These are phyloP conservation scores for Osmoderma eremita DNA, from an alignment of 2,888 invertebrate genomes.

Conservation along the genomic window DNA sequence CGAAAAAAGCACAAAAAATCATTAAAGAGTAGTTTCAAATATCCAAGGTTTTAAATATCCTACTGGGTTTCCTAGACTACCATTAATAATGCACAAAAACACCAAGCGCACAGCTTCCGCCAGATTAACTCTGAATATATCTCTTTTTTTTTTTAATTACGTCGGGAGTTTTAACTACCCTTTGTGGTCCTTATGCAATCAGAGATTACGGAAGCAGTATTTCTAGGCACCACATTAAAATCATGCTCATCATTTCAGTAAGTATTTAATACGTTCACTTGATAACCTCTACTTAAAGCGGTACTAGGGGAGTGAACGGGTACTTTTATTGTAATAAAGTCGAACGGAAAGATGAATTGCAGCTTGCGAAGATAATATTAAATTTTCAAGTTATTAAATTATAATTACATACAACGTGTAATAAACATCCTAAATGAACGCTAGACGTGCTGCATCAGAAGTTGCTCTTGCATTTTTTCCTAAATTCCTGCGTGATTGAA, in stretches of 20 bases:
- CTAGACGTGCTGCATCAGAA: neutral
- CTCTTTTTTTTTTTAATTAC: slow-evolving; percentile 40
- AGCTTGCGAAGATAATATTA: neutral
- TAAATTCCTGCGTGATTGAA: too few species aligned
- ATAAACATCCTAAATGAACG: neutral
- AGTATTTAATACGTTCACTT: slow-evolving; percentile 6
- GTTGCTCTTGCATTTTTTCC: too few species aligned
- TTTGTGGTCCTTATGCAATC: slow-evolving; percentile 3
- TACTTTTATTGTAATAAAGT: slow-evolving; percentile 2
- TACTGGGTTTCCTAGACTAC: slow-evolving; percentile 45
- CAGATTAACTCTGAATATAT: slow-evolving; percentile 40
- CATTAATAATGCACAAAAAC: slow-evolving; percentile 45
- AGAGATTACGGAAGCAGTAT: neutral
- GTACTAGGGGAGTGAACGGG: neutral
- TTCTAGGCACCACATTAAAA: neutral
- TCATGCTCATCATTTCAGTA: neutral
- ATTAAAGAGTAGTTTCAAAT: slow-evolving; percentile 50
- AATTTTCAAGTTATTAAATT: neutral
- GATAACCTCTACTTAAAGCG: neutral
- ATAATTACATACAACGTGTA: neutral
- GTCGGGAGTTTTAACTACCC: slow-evolving; percentile 10
- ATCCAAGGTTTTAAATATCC: slow-evolving; percentile 49
- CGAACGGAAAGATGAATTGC: neutral
- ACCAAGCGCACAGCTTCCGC: slow-evolving; percentile 36
- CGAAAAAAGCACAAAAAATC: slow-evolving; percentile 34